Percentiles rank a stretch among this genome's conserved stretches.
Evolutionary conservation across 2,113 vertebrate genomes (phyloP).

Genomic region (Odontophorus gujanensis): DNA sequence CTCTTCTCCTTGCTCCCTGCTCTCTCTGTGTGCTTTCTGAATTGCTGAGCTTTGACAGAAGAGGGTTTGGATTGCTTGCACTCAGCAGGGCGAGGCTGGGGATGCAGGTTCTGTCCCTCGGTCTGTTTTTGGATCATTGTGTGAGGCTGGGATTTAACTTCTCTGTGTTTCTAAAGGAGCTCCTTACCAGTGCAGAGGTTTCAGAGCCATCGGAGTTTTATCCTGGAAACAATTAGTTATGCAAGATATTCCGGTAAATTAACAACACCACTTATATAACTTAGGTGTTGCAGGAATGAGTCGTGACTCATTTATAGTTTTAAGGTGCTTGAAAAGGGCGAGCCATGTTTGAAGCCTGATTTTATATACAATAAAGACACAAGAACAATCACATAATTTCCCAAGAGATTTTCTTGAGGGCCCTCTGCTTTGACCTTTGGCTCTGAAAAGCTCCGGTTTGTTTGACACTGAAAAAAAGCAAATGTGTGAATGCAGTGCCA

Average conservation of each 20-base stretch:
- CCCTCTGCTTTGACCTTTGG: constrained; percentile 35
- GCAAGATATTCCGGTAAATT: constrained; percentile 55
- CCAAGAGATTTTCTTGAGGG: constrained; percentile 9
- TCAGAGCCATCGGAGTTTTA: not conserved
- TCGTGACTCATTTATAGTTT: constrained; percentile 45
- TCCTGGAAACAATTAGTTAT: constrained; percentile 48
- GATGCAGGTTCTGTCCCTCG: not conserved
- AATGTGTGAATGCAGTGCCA: constrained; percentile 49
- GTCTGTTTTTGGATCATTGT: not conserved
- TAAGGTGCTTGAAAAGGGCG: constrained; percentile 26
- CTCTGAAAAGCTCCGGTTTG: constrained; percentile 32
- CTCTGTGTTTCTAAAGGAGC: not conserved
- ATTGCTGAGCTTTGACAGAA: not conserved
- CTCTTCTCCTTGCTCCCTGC: not conserved
- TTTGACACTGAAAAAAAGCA: constrained; percentile 35
- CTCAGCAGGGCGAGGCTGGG: accelerated
- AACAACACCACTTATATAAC: constrained; percentile 48
- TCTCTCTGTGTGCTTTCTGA: not conserved
- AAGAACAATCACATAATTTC: constrained; percentile 44
- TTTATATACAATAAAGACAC: constrained; percentile 50
- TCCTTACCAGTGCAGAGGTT: constrained; percentile 10
- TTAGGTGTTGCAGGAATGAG: constrained; percentile 63
- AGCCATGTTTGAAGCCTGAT: not conserved
- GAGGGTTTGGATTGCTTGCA: not conserved
- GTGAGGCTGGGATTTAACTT: not conserved